phyloP scores from a whole-genome alignment of 2,113 vertebrate species.

The Coptodon bakossiorum region DNA sequence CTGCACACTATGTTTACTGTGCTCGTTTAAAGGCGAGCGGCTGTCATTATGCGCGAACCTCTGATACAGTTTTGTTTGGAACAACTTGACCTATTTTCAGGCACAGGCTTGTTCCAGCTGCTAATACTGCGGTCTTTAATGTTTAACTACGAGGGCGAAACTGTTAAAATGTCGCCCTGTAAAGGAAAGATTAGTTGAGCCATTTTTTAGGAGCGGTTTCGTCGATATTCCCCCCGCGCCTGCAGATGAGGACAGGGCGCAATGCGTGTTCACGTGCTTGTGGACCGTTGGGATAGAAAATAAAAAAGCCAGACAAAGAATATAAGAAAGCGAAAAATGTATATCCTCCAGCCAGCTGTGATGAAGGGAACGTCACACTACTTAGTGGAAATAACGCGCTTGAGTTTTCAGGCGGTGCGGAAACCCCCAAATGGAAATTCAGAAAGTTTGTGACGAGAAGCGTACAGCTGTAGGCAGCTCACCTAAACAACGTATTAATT shows the following conservation, averaged over 20 bases:
- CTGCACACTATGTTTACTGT: neutral
- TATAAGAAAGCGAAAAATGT: neutral
- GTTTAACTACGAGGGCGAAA: neutral
- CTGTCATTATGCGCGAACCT: neutral
- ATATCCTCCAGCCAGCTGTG: neutral
- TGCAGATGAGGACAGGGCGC: neutral
- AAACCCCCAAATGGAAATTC: slow-evolving; percentile 46
- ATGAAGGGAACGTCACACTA: neutral
- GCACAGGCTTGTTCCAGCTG: neutral
- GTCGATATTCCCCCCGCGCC: neutral
- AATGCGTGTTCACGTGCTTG: neutral
- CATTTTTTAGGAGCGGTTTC: neutral
- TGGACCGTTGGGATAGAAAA: neutral
- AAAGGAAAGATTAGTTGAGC: neutral
- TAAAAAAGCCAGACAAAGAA: neutral
- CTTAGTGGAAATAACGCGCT: slow-evolving; percentile 15
- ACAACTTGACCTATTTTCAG: neutral
- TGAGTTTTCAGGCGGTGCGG: slow-evolving; percentile 8
- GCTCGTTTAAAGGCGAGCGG: neutral
- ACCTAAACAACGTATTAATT: neutral
- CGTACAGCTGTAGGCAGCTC: neutral
- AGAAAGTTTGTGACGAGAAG: neutral
- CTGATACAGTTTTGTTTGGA: neutral
- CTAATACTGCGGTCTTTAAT: neutral
- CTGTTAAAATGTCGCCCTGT: neutral